phyloP scores from a whole-genome alignment of 2,113 vertebrate species.

The Trematomus loennbergii region DNA sequence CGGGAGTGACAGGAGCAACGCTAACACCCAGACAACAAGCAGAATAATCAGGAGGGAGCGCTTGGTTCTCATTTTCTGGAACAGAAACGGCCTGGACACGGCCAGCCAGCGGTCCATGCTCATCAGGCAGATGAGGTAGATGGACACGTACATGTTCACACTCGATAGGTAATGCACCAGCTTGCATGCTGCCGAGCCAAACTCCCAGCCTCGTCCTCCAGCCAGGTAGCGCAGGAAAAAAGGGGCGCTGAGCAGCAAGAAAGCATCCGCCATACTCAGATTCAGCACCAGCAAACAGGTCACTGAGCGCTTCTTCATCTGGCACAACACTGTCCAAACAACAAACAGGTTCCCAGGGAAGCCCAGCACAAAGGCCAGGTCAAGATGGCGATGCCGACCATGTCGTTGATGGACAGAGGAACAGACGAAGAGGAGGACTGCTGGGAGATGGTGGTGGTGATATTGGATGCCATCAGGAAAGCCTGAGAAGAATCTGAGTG shows the following conservation, averaged over 20 bases:
- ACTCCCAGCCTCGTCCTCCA: slow-evolving; percentile 81
- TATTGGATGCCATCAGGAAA: slow-evolving; percentile 29
- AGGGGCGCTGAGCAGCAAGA: slow-evolving; percentile 87
- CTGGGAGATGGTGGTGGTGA: not conserved
- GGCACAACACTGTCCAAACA: slow-evolving; percentile 88
- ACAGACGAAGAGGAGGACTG: rapidly evolving
- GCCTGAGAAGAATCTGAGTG: not conserved
- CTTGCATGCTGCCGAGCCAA: slow-evolving; percentile 86
- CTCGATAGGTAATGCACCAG: slow-evolving; percentile 87
- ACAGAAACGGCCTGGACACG: too few relatives aligned
- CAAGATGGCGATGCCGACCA: slow-evolving; percentile 82
- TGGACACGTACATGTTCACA: slow-evolving; percentile 93
- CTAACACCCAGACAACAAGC: slow-evolving; percentile 84
- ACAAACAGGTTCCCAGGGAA: slow-evolving; percentile 90
- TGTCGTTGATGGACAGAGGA: not conserved
- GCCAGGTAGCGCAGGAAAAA: slow-evolving; percentile 86
- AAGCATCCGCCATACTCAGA: slow-evolving; percentile 86
- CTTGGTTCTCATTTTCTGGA: slow-evolving; percentile 87
- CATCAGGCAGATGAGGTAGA: slow-evolving; percentile 91
- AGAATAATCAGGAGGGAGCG: slow-evolving; percentile 79
- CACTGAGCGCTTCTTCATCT: slow-evolving; percentile 85
- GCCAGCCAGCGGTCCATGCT: slow-evolving; percentile 92
- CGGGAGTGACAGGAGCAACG: slow-evolving; percentile 85
- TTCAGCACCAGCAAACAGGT: slow-evolving; percentile 89
- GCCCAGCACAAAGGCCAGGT: slow-evolving; percentile 85